Percentiles rank a stretch among this genome's conserved stretches.
These are phyloP conservation scores for Coregonus sp. DNA, from an alignment of 2,797 vertebrate genomes.

Conservation along the genomic window DNA sequence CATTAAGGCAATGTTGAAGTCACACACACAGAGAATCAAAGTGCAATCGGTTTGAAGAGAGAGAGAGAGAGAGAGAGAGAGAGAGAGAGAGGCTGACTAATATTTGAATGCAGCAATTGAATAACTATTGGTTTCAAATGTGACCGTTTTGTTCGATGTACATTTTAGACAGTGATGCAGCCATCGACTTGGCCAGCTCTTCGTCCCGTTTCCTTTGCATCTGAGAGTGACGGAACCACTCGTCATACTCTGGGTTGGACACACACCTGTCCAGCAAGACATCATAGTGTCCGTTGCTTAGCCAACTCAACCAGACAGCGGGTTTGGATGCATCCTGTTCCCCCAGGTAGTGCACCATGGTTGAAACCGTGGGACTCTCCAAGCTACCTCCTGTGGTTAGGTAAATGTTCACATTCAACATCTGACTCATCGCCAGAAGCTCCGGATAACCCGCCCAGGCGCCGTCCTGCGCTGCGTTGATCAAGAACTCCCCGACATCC, in stretches of 20 bases:
- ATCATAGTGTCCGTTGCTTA: constrained; percentile 97
- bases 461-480: constrained; percentile 90
- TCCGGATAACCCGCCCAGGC: constrained; percentile 98
- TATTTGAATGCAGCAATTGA: not conserved
- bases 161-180: constrained; percentile 92
- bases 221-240: constrained; percentile 90
- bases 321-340: constrained; percentile 82
- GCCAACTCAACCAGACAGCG: constrained; percentile 96
- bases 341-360: constrained; percentile 93
- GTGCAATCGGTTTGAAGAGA: constrained; percentile 28
- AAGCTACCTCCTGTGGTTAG: constrained; percentile 91
- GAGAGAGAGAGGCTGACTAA: too few species aligned
- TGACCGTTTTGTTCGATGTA: constrained; percentile 92
- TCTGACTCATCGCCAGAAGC: constrained; percentile 96
- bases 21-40: constrained; percentile 38
- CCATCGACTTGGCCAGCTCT: constrained; percentile 90
- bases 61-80: not conserved
- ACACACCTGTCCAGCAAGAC: constrained; percentile 83
- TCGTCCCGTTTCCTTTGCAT: constrained; percentile 89
- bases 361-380: constrained; percentile 94
- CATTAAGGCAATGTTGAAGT: constrained; percentile 60
- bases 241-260: constrained; percentile 92
- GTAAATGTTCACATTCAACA: constrained; percentile 91
- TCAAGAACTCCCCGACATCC: constrained; percentile 92
- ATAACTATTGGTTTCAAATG: constrained; percentile 57